phyloP scores from a whole-genome alignment of 2,113 vertebrate genomes.

The Hyaena hyaena region DNA sequence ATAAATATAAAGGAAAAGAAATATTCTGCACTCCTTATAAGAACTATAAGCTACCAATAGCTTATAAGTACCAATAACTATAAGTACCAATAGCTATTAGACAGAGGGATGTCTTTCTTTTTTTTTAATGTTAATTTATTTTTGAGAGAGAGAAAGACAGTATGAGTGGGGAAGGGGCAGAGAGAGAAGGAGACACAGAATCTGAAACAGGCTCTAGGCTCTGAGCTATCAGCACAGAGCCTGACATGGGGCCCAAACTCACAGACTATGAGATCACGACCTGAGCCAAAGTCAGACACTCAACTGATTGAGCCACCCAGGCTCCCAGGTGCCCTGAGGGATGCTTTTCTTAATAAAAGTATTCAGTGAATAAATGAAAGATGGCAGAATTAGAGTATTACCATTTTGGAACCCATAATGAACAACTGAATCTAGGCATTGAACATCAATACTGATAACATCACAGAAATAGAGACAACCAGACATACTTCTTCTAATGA shows the following conservation, averaged over 20 bases:
- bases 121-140: too few relatives aligned
- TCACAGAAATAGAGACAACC: constrained; percentile 11
- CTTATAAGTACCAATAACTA: not conserved
- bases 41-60: not conserved
- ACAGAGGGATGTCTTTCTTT: not conserved
- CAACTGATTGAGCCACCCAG: too few relatives aligned
- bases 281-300: too few relatives aligned
- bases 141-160: too few relatives aligned
- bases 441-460: not conserved
- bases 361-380: constrained; percentile 50
- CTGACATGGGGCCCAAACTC: too few relatives aligned
- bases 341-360: constrained; percentile 26
- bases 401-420: not conserved
- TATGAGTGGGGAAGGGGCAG: too few relatives aligned
- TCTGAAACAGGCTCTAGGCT: too few relatives aligned
- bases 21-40: not conserved
- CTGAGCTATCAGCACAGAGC: too few relatives aligned
- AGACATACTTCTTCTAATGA: not conserved
- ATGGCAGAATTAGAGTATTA: constrained; percentile 9
- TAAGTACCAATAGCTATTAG: not conserved
- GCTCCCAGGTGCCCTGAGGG: too few relatives aligned
- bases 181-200: too few relatives aligned
- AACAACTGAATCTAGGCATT: not conserved
- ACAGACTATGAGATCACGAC: too few relatives aligned
- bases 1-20: not conserved